Conservation (phyloP, 2,797 vertebrate genomes). For the Falco cherrug region DNA sequence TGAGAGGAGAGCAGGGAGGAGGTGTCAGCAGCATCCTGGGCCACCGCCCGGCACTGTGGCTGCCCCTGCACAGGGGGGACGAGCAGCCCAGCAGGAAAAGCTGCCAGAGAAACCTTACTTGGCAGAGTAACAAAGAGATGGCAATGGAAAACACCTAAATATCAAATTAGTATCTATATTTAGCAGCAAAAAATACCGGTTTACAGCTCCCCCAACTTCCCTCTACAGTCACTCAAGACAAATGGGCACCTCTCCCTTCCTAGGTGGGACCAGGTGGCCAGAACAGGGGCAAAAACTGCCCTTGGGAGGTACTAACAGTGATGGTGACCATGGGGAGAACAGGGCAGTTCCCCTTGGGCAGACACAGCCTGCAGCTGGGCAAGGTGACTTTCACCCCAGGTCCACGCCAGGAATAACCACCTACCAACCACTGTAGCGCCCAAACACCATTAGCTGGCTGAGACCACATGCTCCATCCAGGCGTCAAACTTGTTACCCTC, state of each 20-base stretch:
- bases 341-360: not conserved
- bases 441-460: not conserved
- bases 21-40: accelerated
- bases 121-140: not conserved
- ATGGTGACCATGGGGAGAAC: not conserved
- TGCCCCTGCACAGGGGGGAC: not conserved
- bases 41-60: accelerated
- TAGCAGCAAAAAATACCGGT: not conserved
- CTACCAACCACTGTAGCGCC: not conserved
- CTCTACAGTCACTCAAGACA: not conserved
- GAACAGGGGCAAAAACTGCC: not conserved
- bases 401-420: accelerated
- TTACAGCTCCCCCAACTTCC: not conserved
- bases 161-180: not conserved
- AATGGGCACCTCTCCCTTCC: not conserved
- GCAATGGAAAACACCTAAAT: not conserved
- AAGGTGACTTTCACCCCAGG: not conserved
- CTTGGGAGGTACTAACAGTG: not conserved
- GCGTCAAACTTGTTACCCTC: not conserved
- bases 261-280: not conserved
- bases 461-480: not conserved
- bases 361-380: not conserved
- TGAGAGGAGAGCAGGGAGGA: slow-evolving; percentile 45
- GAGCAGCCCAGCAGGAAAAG: not conserved
- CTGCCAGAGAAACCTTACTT: not conserved